Evolutionary conservation across 2,797 vertebrate genomes (phyloP).

Genomic region (Mus caroli): DNA sequence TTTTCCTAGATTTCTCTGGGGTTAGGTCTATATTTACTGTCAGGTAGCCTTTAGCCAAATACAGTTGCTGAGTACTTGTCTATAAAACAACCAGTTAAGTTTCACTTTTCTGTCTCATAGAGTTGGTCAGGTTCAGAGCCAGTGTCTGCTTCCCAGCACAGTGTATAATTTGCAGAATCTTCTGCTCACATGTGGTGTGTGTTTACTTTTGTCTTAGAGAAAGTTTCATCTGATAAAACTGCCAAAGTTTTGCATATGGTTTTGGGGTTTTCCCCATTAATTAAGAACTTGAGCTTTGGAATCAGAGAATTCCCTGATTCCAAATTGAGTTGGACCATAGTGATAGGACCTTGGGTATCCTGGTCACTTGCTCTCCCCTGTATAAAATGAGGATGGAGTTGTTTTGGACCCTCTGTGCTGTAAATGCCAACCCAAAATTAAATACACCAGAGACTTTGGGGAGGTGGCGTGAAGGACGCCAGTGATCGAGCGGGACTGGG

Average conservation of each 20-base stretch:
- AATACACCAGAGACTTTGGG: neutral
- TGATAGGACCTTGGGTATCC: neutral
- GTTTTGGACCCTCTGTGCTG: neutral
- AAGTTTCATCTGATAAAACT: neutral
- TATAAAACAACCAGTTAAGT: neutral
- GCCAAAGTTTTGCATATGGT: neutral
- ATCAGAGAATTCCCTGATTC: neutral
- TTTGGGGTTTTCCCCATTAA: neutral
- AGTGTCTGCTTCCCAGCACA: neutral
- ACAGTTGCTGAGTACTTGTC: neutral
- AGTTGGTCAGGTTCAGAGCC: neutral
- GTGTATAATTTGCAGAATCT: neutral
- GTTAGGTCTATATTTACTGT: neutral
- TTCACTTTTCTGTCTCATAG: neutral
- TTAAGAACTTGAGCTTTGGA: constrained; percentile 49
- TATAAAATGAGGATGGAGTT: neutral
- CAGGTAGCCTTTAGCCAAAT: neutral
- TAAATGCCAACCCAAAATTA: neutral
- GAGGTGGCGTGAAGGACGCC: neutral
- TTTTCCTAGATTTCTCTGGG: neutral
- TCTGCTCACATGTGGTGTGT: neutral
- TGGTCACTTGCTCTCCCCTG: constrained; percentile 7
- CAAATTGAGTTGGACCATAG: neutral
- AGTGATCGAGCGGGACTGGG: neutral
- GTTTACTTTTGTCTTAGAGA: neutral